These are phyloP conservation scores for Dufourea novaeangliae DNA, from an alignment of 1,140 invertebrate genomes.

Conservation along the genomic window DNA sequence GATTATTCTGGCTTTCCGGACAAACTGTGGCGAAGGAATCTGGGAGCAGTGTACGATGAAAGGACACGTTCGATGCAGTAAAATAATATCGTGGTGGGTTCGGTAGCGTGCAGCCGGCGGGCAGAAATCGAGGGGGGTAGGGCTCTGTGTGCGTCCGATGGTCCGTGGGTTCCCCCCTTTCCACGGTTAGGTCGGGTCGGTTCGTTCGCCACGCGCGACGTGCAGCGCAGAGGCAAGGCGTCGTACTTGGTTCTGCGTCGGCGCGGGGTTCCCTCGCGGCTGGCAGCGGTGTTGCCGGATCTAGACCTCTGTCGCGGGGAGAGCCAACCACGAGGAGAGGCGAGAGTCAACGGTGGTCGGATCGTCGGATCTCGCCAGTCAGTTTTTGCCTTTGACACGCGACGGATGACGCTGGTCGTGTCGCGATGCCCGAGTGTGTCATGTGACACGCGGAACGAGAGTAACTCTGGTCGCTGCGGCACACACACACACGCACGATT, in stretches of 20 bases:
- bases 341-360: slow-evolving; percentile 50
- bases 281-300: slow-evolving; percentile 49
- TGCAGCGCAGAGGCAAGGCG: background rate
- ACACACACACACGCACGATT: slow-evolving; percentile 30
- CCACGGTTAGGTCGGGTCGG: slow-evolving; percentile 8
- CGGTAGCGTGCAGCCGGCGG: background rate
- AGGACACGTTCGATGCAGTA: background rate
- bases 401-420: slow-evolving; percentile 51
- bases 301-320: slow-evolving; percentile 12
- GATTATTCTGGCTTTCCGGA: too few species aligned
- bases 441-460: slow-evolving; percentile 72
- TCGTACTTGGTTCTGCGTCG: slow-evolving; percentile 54
- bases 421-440: slow-evolving; percentile 67
- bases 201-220: slow-evolving; percentile 8
- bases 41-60: too few species aligned
- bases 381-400: slow-evolving; percentile 71
- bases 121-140: background rate
- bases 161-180: background rate
- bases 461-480: slow-evolving; percentile 41
- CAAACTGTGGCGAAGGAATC: too few species aligned
- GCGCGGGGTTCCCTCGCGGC: slow-evolving; percentile 37
- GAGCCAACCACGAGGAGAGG: slow-evolving; percentile 66
- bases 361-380: slow-evolving; percentile 67
- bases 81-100: background rate
- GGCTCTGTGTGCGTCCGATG: slow-evolving; percentile 7